Evolutionary conservation across 2,113 vertebrate genomes (phyloP).

Genomic region (Mionectes macconnelli): DNA sequence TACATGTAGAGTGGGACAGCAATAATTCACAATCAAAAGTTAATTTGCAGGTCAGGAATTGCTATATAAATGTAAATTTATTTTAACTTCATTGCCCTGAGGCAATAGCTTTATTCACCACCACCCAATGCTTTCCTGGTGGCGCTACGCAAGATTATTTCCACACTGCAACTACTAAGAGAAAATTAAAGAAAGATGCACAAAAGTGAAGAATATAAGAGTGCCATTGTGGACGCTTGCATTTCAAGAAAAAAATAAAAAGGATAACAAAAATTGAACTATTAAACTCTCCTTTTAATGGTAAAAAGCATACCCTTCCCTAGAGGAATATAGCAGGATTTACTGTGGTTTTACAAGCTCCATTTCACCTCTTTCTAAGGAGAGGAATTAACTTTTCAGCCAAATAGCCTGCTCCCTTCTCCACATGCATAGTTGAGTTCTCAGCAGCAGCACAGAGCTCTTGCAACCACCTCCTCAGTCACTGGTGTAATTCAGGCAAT

Average conservation of each 20-base stretch:
- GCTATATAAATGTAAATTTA: background rate
- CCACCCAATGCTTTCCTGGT: background rate
- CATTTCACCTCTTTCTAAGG: background rate
- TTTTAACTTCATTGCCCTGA: background rate
- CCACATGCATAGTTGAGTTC: background rate
- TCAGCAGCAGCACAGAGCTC: background rate
- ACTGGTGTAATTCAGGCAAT: background rate
- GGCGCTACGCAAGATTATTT: slow-evolving; percentile 1
- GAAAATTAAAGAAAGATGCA: slow-evolving; percentile 1
- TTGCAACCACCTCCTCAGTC: background rate
- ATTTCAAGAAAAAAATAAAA: background rate
- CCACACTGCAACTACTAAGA: background rate
- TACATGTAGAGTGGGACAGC: background rate
- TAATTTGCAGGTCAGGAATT: slow-evolving; percentile 4
- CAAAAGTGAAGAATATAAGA: background rate
- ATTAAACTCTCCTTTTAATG: background rate
- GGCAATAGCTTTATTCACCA: background rate
- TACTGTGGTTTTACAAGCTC: background rate
- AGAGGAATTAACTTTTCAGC: background rate
- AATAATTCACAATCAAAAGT: background rate
- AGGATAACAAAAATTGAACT: background rate
- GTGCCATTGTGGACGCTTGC: background rate
- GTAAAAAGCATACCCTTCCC: background rate
- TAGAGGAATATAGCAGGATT: background rate
- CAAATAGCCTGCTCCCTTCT: background rate